phyloP scores from a whole-genome alignment of 2,113 vertebrate species.

The Scomber scombrus region DNA sequence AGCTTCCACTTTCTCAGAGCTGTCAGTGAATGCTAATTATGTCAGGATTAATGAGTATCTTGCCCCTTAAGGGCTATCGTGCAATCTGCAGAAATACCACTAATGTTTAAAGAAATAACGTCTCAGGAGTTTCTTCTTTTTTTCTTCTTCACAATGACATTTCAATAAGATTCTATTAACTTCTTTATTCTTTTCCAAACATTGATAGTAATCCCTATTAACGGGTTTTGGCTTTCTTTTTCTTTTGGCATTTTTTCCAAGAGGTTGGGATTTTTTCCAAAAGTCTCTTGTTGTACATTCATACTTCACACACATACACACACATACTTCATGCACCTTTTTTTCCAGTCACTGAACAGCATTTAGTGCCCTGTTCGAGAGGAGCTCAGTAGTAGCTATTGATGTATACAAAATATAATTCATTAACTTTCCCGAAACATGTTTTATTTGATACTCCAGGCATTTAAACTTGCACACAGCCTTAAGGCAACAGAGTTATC shows the following conservation, averaged over 20 bases:
- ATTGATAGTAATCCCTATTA: background rate
- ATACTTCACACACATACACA: background rate
- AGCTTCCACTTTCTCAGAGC: constrained; percentile 13
- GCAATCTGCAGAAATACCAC: constrained; percentile 52
- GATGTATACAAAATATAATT: constrained; percentile 1
- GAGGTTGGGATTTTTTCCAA: background rate
- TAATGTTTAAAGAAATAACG: constrained; percentile 19
- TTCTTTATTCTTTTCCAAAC: constrained; percentile 19
- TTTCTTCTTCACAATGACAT: constrained; percentile 12
- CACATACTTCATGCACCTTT: background rate
- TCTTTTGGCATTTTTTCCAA: background rate
- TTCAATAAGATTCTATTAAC: constrained; percentile 6
- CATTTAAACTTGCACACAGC: constrained; percentile 1
- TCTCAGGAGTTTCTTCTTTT: constrained; percentile 4
- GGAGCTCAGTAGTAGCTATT: background rate
- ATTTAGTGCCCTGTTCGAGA: background rate
- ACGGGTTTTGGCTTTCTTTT: background rate
- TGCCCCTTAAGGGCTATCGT: constrained; percentile 1
- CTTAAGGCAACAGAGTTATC: constrained; percentile 11
- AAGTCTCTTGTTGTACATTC: background rate
- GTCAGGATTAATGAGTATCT: background rate
- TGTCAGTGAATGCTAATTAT: constrained; percentile 39
- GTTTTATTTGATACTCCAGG: background rate
- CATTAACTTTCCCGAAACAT: constrained; percentile 10
- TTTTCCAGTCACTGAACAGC: constrained; percentile 1